Evolutionary conservation across 35 echinoderm and acorn worm genomes (phyloP).

Genomic region (Hemicentrotus pulcherrimus): DNA sequence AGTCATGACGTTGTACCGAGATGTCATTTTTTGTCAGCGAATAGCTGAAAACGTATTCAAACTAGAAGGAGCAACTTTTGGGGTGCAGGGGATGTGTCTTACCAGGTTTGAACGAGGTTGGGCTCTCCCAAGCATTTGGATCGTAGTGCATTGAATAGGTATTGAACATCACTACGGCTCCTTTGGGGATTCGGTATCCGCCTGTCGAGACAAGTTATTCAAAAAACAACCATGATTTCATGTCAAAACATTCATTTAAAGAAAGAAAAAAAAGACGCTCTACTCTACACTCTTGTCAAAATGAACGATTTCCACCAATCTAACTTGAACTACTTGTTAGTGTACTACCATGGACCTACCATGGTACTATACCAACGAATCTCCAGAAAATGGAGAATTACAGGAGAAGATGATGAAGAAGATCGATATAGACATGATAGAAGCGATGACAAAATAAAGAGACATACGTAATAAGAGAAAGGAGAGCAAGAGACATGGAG

Average conservation of each 20-base stretch:
- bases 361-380: too few relatives aligned
- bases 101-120: conserved; percentile 82
- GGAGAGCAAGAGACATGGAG: not conserved
- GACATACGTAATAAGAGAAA: not conserved
- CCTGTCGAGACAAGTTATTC: conserved; percentile 48
- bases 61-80: too few relatives aligned
- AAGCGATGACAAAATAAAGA: not conserved
- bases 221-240: not conserved
- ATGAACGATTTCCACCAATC: too few relatives aligned
- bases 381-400: too few relatives aligned
- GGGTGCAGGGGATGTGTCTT: not conserved
- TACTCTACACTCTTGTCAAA: too few relatives aligned
- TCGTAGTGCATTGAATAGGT: conserved; percentile 78
- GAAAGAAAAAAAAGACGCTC: too few relatives aligned
- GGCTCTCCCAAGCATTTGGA: conserved; percentile 74
- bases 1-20: too few relatives aligned
- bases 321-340: too few relatives aligned
- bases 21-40: not conserved
- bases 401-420: too few relatives aligned
- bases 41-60: too few relatives aligned
- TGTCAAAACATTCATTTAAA: not conserved
- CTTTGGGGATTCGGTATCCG: conserved; percentile 76
- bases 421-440: too few relatives aligned
- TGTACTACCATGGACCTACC: too few relatives aligned
- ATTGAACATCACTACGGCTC: conserved; percentile 69